Percentiles rank a stretch among this genome's conserved stretches.
These are phyloP conservation scores for Pristionchus maxplancki DNA, from an alignment of 2,888 invertebrate genomes.

Conservation along the genomic window DNA sequence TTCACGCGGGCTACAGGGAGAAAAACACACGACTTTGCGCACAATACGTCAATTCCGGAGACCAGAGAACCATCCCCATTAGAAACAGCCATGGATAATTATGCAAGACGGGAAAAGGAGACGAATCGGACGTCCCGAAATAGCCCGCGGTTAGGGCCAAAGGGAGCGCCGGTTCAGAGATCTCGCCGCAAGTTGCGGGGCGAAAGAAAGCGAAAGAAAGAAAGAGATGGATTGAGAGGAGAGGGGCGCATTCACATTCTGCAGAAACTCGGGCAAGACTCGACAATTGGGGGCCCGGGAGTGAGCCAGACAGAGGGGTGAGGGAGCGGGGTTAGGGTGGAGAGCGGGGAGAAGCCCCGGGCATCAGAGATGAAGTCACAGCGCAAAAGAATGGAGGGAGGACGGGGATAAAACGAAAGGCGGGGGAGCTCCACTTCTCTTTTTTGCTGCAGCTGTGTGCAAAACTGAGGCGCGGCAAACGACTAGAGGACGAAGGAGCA, in stretches of 20 bases:
- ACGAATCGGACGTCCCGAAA: not conserved
- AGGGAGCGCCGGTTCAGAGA: not conserved
- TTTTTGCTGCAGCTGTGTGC: not conserved
- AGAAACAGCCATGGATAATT: too few relatives aligned
- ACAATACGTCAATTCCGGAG: not conserved
- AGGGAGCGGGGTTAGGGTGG: not conserved
- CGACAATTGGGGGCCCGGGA: not conserved
- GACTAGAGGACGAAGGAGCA: not conserved
- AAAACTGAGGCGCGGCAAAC: not conserved
- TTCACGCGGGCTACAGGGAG: too few relatives aligned
- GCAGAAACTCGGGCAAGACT: not conserved
- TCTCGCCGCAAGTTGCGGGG: not conserved
- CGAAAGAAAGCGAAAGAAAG: not conserved
- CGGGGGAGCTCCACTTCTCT: not conserved
- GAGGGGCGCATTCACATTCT: not conserved
- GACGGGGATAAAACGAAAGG: not conserved
- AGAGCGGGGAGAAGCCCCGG: not conserved
- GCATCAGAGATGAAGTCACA: slow-evolving; percentile 25
- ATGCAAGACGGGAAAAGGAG: not conserved
- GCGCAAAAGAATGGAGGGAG: not conserved
- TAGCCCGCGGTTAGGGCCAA: not conserved
- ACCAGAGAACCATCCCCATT: too few relatives aligned
- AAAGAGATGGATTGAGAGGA: slow-evolving; percentile 19
- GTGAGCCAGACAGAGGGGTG: not conserved
- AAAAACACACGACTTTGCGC: too few relatives aligned